Evolutionary conservation across 1,140 invertebrate genomes (phyloP), one percentile per base, ranked within the genome.

Genomic region (Matsumurasca onukii): DNA sequence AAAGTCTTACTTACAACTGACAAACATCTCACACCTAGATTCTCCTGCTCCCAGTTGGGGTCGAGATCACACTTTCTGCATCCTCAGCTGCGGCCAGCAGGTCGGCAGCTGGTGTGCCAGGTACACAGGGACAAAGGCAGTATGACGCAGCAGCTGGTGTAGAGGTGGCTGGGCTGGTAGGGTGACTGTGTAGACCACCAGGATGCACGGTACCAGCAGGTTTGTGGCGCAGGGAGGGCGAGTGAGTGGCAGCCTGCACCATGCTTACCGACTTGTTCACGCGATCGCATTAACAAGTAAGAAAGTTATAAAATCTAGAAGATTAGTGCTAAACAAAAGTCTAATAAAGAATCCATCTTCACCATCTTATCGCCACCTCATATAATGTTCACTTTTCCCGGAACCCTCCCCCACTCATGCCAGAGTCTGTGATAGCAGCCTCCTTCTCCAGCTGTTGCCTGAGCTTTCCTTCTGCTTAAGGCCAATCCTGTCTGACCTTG

Each of bases 391-490:
- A n/a, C n/a, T n/a, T n/a, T n/a, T n/a, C n/a, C n/a, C n/a, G n/a
- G n/a, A n/a, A n/a, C n/a, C n/a, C n/a, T n/a, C n/a, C n/a, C n/a
- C n/a, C n/a, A n/a, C n/a, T n/a, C n/a, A n/a, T n/a, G n/a, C n/a
- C n/a, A n/a, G 84, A 81, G 45, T 86, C 81, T 72, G 92, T 84
- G 51, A 95, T 92, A 0, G 83, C 84, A 68, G 84, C 83, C 80
- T 99, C 98, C 75, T 95, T 97, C 34, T 91, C 86, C 17, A 91
- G 83, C 78, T 98, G 95, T 25, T 86, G 83, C 77, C 92, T 94
- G 17, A 98, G 86, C 89, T 88, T 81, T 99, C 96, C 78, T 96
- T 90, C 78, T 99, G 97, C 80, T 98, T 98, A 15, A 91, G 88
- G 0, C 91, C 91, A 57, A 95, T 81, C 71, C 64, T 88, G 82